phyloP scores from a whole-genome alignment of 2,797 vertebrate genomes.

The Karalla daura region DNA sequence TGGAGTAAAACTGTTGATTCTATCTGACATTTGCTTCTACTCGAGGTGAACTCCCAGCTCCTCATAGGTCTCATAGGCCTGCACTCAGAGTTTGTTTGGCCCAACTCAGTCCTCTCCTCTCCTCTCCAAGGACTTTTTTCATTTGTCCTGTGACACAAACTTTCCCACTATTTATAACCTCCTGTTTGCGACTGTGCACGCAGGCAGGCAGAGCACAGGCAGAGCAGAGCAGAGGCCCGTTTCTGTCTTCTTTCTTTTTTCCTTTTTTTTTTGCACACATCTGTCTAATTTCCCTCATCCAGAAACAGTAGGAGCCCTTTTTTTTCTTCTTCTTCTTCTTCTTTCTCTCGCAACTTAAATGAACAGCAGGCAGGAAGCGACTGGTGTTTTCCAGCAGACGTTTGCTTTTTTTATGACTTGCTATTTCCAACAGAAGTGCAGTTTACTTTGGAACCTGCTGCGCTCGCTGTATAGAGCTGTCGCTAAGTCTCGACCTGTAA shows the following conservation, averaged over 20 bases:
- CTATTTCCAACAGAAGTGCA: constrained; percentile 71
- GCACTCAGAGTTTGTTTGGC: constrained; percentile 36
- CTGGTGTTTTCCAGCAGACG: constrained; percentile 53
- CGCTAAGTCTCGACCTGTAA: constrained; percentile 66
- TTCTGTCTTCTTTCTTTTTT: too few relatives aligned
- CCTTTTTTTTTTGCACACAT: constrained; percentile 4
- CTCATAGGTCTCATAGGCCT: neutral
- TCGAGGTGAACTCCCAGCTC: neutral
- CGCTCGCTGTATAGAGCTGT: constrained; percentile 45
- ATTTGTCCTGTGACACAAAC: constrained; percentile 63
- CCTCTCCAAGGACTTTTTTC: constrained; percentile 38
- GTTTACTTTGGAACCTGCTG: constrained; percentile 72
- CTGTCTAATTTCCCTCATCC: constrained; percentile 27
- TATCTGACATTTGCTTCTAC: neutral
- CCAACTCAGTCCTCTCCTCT: constrained; percentile 2
- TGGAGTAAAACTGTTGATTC: neutral
- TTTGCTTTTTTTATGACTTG: constrained; percentile 73
- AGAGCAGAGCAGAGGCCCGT: constrained; percentile 11
- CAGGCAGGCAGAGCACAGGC: too few relatives aligned
- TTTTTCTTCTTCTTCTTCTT: too few relatives aligned
- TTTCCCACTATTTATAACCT: constrained; percentile 69
- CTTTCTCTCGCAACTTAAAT: constrained; percentile 54
- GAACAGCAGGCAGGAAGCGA: constrained; percentile 62
- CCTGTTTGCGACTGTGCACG: constrained; percentile 29
- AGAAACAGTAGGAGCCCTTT: constrained; percentile 33